Evolutionary conservation across 2,888 invertebrate genomes (phyloP), one percentile per base, ranked within the genome.

Genomic region (Sarcophaga caerulescens): DNA sequence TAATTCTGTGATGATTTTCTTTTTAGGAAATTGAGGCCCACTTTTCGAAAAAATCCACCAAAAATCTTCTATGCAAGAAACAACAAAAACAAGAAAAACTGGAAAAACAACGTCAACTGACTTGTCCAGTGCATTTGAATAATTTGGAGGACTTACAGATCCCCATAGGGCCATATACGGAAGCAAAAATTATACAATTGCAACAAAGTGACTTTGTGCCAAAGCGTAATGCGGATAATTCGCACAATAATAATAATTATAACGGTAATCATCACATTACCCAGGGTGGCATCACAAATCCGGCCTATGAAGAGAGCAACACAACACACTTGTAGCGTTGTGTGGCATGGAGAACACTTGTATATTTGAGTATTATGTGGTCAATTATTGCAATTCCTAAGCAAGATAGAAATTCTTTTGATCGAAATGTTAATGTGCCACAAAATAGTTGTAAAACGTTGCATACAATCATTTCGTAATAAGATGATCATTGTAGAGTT

Each of bases 21-120:
- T 79, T 87, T 73, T 12, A 92, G 92, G 92, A 92, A 91, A 92
- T 92, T 25, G 92, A 92, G 73, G 90, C 91, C 0, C 92, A 91
- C 70, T 92, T 92, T 83, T 92, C 92, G 1, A 92, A 92, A 74
- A 92, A 92, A 77, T 90, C 92, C 1, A 88, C 89, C 10, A 75
- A 89, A 75, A 92, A 91, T 89, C 88, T 92, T 19, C 73, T 92
- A 8, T 89, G 88, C 69, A 91, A 90, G 73, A 85, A 89, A 23
- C 83, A 85, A 65, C 87, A 84, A 74, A 88, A 87, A 70, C 81
- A 69, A 35, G 87, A 45, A 87, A 88, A 63, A 82, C 80, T 66
- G 60, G 85, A 44, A 69, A 87, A 70, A 65, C 68, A 19, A 44
- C 77, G 11, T 17, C 80, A 81, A 14, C 71, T 77, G 57, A 65